These are phyloP conservation scores for Eonycteris spelaea DNA, from an alignment of 2,113 vertebrate genomes.

Conservation along the genomic window DNA sequence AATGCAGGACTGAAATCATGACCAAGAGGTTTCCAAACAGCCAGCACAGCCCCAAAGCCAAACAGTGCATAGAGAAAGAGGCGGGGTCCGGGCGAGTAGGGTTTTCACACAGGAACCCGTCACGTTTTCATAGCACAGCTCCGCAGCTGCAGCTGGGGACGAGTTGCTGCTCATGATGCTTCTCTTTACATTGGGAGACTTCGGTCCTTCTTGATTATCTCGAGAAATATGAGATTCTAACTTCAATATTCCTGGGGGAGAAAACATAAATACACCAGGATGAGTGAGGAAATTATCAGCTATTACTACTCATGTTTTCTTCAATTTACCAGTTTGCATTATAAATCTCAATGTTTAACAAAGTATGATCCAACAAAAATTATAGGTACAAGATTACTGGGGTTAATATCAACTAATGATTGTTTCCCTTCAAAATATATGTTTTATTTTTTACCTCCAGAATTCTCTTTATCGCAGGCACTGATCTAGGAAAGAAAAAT, in stretches of 20 bases:
- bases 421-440: background rate
- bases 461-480: background rate
- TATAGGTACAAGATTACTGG: background rate
- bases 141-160: fast-evolving
- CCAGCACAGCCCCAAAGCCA: background rate
- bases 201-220: too few species aligned
- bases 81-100: background rate
- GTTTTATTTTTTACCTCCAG: background rate
- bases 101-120: background rate
- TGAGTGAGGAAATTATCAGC: too few species aligned
- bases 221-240: too few species aligned
- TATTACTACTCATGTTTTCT: too few species aligned
- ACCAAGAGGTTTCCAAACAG: slow-evolving; percentile 57
- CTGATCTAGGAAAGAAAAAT: background rate
- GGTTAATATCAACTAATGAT: background rate
- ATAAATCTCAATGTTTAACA: too few species aligned
- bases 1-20: slow-evolving; percentile 40
- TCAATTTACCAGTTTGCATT: too few species aligned
- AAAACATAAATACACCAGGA: too few species aligned
- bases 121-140: slow-evolving; percentile 27
- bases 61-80: slow-evolving; percentile 16
- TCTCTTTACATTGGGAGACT: too few species aligned
- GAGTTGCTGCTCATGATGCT: too few species aligned
- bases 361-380: background rate
- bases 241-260: too few species aligned